These are phyloP conservation scores for Enteromius paludinosus DNA, from an alignment of 2,797 vertebrate genomes.

Conservation along the genomic window DNA sequence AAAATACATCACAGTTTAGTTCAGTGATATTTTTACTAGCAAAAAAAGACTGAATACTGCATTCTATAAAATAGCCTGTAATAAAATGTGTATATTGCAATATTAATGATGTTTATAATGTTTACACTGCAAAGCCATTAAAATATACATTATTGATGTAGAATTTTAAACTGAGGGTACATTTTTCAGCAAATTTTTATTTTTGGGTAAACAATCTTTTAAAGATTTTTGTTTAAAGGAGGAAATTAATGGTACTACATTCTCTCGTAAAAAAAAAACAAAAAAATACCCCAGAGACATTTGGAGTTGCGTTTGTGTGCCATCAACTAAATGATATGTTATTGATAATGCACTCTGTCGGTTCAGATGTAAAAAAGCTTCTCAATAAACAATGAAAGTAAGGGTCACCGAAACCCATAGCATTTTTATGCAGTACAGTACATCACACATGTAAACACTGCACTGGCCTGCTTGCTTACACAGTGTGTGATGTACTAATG, in stretches of 20 bases:
- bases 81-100: not conserved
- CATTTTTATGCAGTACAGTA: not conserved
- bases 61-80: not conserved
- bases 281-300: not conserved
- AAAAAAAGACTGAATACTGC: not conserved
- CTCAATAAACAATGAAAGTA: not conserved
- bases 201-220: not conserved
- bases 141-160: slow-evolving; percentile 6
- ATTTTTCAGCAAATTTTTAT: not conserved
- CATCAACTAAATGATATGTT: not conserved
- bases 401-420: not conserved
- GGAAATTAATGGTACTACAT: not conserved
- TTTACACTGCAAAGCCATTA: not conserved
- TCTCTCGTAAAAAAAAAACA: no score
- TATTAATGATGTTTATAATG: slow-evolving; percentile 11
- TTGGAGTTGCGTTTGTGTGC: not conserved
- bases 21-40: not conserved
- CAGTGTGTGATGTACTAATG: slow-evolving; percentile 31
- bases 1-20: not conserved
- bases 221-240: slow-evolving; percentile 14
- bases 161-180: not conserved
- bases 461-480: not conserved
- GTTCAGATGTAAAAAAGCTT: not conserved
- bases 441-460: not conserved
- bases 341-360: not conserved